These are phyloP conservation scores for Coronaproctus castanopsis DNA, from an alignment of 2,888 invertebrate species.

Conservation along the genomic window DNA sequence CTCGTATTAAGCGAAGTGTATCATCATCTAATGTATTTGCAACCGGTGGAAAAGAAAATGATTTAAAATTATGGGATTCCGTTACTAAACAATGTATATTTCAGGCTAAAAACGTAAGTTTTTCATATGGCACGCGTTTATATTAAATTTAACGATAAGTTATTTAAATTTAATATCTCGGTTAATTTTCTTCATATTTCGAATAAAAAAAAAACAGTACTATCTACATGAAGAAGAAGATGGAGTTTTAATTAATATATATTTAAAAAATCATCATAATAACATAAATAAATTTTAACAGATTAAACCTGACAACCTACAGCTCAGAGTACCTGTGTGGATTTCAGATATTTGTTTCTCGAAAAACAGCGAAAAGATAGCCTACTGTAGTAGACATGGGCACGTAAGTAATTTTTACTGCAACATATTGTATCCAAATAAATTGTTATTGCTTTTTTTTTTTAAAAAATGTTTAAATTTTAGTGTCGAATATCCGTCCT, in stretches of 20 bases:
- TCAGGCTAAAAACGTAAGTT: conserved; percentile 39
- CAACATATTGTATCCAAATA: neutral
- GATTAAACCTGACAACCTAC: conserved; percentile 61
- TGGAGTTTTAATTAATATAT: too few species aligned
- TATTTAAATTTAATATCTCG: too few species aligned
- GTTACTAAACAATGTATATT: conserved; percentile 30
- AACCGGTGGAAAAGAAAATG: conserved; percentile 76
- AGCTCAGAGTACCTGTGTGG: conserved; percentile 67
- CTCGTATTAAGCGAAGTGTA: conserved; percentile 5
- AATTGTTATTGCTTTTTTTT: neutral
- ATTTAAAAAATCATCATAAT: too few species aligned
- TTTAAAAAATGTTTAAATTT: too few species aligned
- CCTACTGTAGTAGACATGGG: conserved; percentile 6
- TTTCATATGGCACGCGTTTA: too few species aligned
- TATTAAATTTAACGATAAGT: too few species aligned
- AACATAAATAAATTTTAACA: too few species aligned
- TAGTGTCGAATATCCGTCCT: too few species aligned
- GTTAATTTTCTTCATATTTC: too few species aligned
- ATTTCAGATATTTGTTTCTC: conserved; percentile 64
- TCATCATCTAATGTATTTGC: conserved; percentile 41
- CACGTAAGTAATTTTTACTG: neutral
- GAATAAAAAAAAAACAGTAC: too few species aligned
- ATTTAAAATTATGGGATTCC: conserved; percentile 67
- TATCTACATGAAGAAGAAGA: too few species aligned
- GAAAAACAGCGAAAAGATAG: conserved; percentile 30